These are phyloP conservation scores for Nilaparvata lugens DNA, from an alignment of 1,140 invertebrate genomes.

Conservation along the genomic window DNA sequence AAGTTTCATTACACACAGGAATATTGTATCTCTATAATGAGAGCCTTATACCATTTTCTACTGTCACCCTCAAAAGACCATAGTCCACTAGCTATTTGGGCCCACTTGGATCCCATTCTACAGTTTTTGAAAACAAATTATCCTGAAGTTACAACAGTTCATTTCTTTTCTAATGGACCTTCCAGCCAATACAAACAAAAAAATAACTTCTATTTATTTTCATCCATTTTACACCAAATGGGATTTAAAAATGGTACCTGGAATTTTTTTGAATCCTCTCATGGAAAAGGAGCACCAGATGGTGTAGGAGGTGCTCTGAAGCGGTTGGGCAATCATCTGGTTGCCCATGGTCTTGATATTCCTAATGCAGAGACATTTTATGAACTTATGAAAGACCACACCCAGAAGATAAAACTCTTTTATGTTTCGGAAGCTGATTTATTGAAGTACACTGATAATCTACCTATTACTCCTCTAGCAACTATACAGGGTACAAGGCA, in stretches of 20 bases:
- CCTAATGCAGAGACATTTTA: constrained; percentile 15
- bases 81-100: constrained; percentile 32
- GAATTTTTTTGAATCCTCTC: constrained; percentile 36
- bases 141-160: constrained; percentile 15
- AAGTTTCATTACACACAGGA: constrained; percentile 33
- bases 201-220: constrained; percentile 14
- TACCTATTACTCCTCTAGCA: no score
- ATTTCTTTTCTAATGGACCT: constrained; percentile 23
- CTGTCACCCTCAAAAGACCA: constrained; percentile 31
- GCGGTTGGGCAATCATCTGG: constrained; percentile 30
- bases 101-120: constrained; percentile 31
- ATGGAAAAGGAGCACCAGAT: constrained; percentile 40
- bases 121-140: constrained; percentile 23
- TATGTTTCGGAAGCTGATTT: neutral
- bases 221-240: constrained; percentile 19
- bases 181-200: constrained; percentile 22
- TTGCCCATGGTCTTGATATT: constrained; percentile 31
- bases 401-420: constrained; percentile 8
- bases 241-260: constrained; percentile 29
- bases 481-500: no score
- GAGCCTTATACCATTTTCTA: constrained; percentile 30
- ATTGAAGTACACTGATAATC: neutral
- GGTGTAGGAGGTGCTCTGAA: constrained; percentile 37
- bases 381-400: constrained; percentile 1
- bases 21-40: constrained; percentile 21